Percentiles rank a stretch among this genome's conserved stretches.
phyloP scores from a whole-genome alignment of 2,113 vertebrate species.

The Anarhynchus alexandrinus region DNA sequence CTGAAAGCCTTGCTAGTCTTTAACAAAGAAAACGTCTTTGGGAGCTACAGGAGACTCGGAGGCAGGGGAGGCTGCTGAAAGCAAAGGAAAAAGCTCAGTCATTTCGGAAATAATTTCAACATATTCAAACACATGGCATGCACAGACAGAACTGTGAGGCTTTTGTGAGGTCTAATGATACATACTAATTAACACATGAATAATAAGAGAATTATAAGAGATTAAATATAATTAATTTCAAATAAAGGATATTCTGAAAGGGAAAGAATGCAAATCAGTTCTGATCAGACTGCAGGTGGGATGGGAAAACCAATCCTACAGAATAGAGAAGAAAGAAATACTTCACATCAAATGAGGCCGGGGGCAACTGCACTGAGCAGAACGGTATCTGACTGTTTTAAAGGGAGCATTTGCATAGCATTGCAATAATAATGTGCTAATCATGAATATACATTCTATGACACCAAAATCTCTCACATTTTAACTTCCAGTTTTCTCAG shows the following conservation, averaged over 20 bases:
- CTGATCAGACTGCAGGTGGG: neutral
- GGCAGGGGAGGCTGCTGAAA: neutral
- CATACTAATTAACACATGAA: slow-evolving; percentile 25
- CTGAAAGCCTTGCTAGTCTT: neutral
- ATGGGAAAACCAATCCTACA: neutral
- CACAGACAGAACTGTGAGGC: neutral
- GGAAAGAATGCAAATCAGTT: neutral
- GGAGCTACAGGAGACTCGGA: neutral
- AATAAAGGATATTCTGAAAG: slow-evolving; percentile 9
- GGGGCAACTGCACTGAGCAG: neutral
- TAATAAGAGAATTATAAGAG: slow-evolving; percentile 19
- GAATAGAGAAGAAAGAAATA: neutral
- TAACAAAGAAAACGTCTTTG: neutral
- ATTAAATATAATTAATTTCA: slow-evolving; percentile 45
- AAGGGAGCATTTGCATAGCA: neutral
- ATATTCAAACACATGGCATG: neutral
- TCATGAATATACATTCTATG: neutral
- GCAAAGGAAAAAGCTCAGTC: neutral
- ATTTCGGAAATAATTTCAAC: neutral
- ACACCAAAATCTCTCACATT: neutral
- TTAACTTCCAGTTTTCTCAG: neutral
- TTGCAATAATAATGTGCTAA: neutral
- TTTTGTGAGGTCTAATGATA: neutral
- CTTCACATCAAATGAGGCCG: neutral
- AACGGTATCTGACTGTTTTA: neutral